phyloP scores from a whole-genome alignment of 1,140 invertebrate species.

The Hyphantria cunea region DNA sequence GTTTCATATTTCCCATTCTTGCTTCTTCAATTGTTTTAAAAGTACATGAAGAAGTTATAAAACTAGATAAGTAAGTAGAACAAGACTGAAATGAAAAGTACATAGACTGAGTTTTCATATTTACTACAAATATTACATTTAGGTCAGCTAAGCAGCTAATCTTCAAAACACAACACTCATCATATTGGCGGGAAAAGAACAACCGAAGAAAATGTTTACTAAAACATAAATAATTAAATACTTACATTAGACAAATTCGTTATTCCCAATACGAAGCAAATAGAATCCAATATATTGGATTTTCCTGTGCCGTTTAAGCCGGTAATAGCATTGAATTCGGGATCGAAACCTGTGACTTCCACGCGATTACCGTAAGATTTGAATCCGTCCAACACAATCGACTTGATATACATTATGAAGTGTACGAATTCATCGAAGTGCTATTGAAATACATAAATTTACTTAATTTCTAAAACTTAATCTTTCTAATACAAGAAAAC shows the following conservation, averaged over 20 bases:
- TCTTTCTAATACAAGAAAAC: too few relatives aligned
- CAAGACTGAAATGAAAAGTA: too few relatives aligned
- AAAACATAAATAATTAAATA: slow-evolving; percentile 22
- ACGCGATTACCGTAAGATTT: slow-evolving; percentile 98
- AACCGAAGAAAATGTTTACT: slow-evolving; percentile 25
- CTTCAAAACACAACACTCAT: background rate
- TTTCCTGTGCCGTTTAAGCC: slow-evolving; percentile 99
- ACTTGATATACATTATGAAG: slow-evolving; percentile 94
- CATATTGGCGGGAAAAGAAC: slow-evolving; percentile 37
- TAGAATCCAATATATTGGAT: slow-evolving; percentile 98
- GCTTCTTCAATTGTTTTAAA: too few relatives aligned
- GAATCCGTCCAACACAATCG: slow-evolving; percentile 97
- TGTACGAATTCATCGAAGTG: slow-evolving; percentile 9
- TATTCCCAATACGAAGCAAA: slow-evolving; percentile 98
- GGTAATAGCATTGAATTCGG: slow-evolving; percentile 98
- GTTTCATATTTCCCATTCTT: too few relatives aligned
- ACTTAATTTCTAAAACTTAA: background rate
- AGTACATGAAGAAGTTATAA: too few relatives aligned
- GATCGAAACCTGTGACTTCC: slow-evolving; percentile 97
- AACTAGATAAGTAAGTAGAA: too few relatives aligned
- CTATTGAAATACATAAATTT: slow-evolving; percentile 1
- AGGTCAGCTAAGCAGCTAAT: too few relatives aligned
- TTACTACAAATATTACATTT: too few relatives aligned
- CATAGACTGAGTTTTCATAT: too few relatives aligned
- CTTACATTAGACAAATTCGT: slow-evolving; percentile 95